Evolutionary conservation across 2,113 vertebrate genomes (phyloP).

Genomic region (Pterocles burchelli): DNA sequence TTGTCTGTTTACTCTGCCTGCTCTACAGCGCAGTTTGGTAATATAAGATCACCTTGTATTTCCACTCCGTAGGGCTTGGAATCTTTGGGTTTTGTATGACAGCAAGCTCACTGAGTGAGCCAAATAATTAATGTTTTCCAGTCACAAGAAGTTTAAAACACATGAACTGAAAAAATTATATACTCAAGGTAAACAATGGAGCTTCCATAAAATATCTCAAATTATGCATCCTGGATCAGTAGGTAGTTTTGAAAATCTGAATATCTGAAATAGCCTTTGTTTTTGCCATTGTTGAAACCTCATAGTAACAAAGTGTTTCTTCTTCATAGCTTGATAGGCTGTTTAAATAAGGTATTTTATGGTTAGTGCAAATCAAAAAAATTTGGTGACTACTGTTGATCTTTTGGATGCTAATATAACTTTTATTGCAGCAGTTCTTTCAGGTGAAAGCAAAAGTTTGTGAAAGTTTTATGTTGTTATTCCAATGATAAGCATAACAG

Average conservation of each 20-base stretch:
- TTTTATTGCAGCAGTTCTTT: background rate
- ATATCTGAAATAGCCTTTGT: background rate
- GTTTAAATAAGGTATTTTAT: background rate
- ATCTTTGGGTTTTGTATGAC: background rate
- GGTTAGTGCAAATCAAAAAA: rapidly evolving
- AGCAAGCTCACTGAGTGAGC: background rate
- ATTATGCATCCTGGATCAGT: background rate
- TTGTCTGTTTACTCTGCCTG: background rate
- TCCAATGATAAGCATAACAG: background rate
- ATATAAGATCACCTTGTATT: background rate
- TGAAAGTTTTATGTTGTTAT: background rate
- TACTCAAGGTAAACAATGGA: background rate
- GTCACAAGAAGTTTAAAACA: background rate
- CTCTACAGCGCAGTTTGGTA: background rate
- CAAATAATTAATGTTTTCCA: background rate
- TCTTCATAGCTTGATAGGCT: background rate
- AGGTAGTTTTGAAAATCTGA: background rate
- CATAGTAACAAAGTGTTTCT: background rate
- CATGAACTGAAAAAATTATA: background rate
- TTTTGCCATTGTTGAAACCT: background rate
- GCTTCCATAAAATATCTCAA: background rate
- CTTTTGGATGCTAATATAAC: background rate
- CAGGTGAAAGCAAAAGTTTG: background rate
- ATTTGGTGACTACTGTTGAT: background rate
- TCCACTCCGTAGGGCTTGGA: background rate